A percentile compares a stretch with the other conserved stretches of the same genome.
Evolutionary conservation across 2,888 invertebrate genomes (phyloP).

Genomic region (Rotaria socialis): DNA sequence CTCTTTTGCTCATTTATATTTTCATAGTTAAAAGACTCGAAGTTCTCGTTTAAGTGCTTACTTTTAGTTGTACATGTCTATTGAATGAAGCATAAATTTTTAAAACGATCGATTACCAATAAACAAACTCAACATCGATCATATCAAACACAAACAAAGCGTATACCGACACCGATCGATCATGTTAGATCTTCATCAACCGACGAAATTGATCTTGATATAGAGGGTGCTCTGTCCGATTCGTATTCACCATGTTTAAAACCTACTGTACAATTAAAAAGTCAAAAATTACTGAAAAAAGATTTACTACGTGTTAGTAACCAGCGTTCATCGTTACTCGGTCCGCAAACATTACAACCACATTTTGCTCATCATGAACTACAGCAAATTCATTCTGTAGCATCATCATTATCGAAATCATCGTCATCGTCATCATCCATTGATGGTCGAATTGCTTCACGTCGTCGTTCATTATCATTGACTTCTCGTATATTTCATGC

Average conservation of each 20-base stretch:
- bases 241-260: not conserved
- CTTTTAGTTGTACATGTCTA: not conserved
- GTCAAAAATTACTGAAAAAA: not conserved
- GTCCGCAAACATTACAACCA: not conserved
- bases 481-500: not conserved
- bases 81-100: not conserved
- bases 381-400: not conserved
- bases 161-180: not conserved
- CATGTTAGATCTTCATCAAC: not conserved
- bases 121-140: not conserved
- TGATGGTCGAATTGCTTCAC: not conserved
- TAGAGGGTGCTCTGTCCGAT: not conserved
- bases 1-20: not conserved
- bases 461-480: not conserved
- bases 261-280: not conserved
- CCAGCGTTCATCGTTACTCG: slow-evolving; percentile 7
- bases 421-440: not conserved
- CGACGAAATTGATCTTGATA: not conserved
- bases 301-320: not conserved
- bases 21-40: not conserved
- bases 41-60: not conserved
- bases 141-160: not conserved
- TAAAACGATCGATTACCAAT: not conserved
- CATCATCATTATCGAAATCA: not conserved
- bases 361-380: not conserved